Conservation (phyloP, 2,113 vertebrate species). For the Syngnathoides biaculeatus region DNA sequence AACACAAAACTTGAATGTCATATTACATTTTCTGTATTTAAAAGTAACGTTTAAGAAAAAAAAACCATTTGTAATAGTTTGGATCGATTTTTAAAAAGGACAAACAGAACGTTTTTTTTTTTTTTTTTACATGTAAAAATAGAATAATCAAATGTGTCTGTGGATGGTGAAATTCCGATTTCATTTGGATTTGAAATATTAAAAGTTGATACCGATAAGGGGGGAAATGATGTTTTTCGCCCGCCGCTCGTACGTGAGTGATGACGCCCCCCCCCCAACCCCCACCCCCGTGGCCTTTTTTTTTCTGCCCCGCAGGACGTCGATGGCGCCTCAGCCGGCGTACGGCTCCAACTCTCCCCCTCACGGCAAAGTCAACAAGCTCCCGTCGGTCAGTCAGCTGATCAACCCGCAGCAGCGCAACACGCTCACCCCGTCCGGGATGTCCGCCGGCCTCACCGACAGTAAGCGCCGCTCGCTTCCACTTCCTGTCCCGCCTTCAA, state of each 20-base stretch:
- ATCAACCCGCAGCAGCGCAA: slow-evolving; percentile 98
- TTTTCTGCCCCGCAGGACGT: slow-evolving; percentile 75
- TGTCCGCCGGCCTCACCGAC: slow-evolving; percentile 87
- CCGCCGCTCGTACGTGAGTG: slow-evolving; percentile 4
- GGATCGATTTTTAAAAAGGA: too few species aligned
- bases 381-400: slow-evolving; percentile 98
- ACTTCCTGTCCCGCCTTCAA: slow-evolving; percentile 26
- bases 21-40: too few species aligned
- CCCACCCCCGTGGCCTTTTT: background rate
- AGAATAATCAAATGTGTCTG: too few species aligned
- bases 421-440: slow-evolving; percentile 88
- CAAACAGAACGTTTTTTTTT: background rate
- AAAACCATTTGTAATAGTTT: too few species aligned
- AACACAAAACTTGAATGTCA: too few species aligned
- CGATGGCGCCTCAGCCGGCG: slow-evolving; percentile 83
- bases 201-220: background rate
- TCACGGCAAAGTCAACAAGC: slow-evolving; percentile 93
- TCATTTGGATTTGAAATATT: slow-evolving; percentile 8
- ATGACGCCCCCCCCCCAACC: too few species aligned
- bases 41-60: too few species aligned
- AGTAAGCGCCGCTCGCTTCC: slow-evolving; percentile 76
- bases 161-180: too few species aligned
- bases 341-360: slow-evolving; percentile 89
- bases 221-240: too few species aligned
- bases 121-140: background rate